Evolutionary conservation across 2,888 invertebrate genomes (phyloP), one percentile per base, ranked within the genome.

Genomic region (Lypha dubia): DNA sequence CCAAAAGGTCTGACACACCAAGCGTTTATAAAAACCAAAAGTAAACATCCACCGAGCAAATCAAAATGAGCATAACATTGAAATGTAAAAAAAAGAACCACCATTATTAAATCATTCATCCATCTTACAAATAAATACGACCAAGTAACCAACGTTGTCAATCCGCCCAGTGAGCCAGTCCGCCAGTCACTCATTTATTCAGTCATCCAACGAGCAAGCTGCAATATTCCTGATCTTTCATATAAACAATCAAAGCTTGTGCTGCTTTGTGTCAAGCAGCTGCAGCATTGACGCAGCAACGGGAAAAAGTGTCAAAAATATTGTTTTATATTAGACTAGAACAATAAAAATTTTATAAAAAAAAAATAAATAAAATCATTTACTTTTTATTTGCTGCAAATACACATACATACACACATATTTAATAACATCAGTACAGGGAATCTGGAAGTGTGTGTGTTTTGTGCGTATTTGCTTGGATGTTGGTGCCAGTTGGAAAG

Each of bases 21-120:
- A 89, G 90, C 90, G 90, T 90, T 88, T 88, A 89, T 90, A 90
- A 90, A 88, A 86, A 85, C 82, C 88, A 87, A 88, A 90, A 90
- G 89, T 89, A 90, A 90, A 90, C 89, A 90, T 90, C 90, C 91
- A 90, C 91, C 89, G 88, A 90, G 90, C 90, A 90, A 88, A 90
- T 88, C 90, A 87, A 90, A 90, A 88, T 89, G 89, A 87, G 88
- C 90, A 88, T 90, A 87, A 85, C 87, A 83, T 83, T 49, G 51
- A 82, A 74, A 76, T 58, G 63, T 20, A 80, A 63, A 82, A 63
- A 82, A 74, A 41, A 56, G 82, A 77, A 74, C 85, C 77, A 80
- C 79, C 71, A 85, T 83, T 79, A 74, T n/a, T n/a, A n/a, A n/a
- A n/a, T n/a, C n/a, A 71, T 79, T 65, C 82, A 87, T 87, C 74